Conservation (phyloP, 2,113 vertebrate species). For the Seriola rivoliana region DNA sequence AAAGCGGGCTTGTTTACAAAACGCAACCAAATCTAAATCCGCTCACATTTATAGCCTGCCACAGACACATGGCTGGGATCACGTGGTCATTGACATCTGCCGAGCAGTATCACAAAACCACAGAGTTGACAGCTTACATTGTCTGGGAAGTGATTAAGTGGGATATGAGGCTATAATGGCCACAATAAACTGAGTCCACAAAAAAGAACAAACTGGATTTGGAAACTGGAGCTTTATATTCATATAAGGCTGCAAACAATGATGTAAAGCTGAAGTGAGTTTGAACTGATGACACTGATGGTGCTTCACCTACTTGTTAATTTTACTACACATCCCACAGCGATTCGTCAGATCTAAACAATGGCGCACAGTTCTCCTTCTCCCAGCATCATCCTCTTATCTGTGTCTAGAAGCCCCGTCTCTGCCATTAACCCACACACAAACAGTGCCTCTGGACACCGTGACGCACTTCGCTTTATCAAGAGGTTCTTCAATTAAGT, state of each 20-base stretch:
- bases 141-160: slow-evolving; percentile 64
- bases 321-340: not conserved
- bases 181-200: not conserved
- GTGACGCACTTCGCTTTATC: slow-evolving; percentile 61
- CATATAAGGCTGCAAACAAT: not conserved
- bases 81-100: slow-evolving; percentile 71
- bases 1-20: slow-evolving; percentile 40
- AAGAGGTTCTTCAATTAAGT: not conserved
- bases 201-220: not conserved
- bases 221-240: not conserved
- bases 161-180: not conserved
- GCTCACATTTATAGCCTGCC: slow-evolving; percentile 19
- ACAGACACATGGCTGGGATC: slow-evolving; percentile 53
- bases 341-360: not conserved
- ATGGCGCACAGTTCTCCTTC: not conserved
- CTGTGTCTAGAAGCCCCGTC: not conserved
- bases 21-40: slow-evolving; percentile 34
- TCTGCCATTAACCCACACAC: not conserved
- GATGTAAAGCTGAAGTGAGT: not conserved
- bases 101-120: slow-evolving; percentile 46
- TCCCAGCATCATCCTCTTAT: slow-evolving; percentile 8
- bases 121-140: slow-evolving; percentile 68
- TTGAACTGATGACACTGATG: not conserved
- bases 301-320: not conserved
- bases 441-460: slow-evolving; percentile 1